These are phyloP conservation scores for Cryptomyrus ogoouensis DNA, from an alignment of 2,113 vertebrate species.

Conservation along the genomic window DNA sequence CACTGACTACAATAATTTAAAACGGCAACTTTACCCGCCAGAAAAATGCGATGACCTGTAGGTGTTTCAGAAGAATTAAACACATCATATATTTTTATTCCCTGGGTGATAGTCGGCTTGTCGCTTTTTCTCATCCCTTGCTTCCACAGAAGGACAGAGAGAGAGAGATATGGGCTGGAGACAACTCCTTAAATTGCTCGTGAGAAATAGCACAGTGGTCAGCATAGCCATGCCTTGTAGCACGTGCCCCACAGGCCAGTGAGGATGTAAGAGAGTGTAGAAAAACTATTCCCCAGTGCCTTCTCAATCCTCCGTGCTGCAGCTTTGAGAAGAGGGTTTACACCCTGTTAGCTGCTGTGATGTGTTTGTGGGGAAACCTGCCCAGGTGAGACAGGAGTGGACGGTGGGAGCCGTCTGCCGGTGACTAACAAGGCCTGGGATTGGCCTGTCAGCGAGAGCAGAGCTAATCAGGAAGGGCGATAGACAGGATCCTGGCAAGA, in stretches of 20 bases:
- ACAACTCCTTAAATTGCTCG: neutral
- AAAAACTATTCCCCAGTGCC: neutral
- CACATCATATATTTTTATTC: neutral
- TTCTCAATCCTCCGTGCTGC: neutral
- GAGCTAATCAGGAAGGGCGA: neutral
- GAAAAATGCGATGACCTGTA: neutral
- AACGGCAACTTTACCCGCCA: neutral
- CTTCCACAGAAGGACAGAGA: neutral
- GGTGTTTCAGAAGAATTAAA: neutral
- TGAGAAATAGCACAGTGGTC: neutral
- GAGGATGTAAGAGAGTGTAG: neutral
- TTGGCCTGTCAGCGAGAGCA: neutral
- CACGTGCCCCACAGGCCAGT: neutral
- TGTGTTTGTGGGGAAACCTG: neutral
- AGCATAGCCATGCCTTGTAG: neutral
- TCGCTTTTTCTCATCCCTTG: neutral
- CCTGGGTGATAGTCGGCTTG: neutral
- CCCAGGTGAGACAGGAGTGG: neutral
- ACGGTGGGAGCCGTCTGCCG: neutral
- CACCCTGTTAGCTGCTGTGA: neutral
- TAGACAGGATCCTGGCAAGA: neutral
- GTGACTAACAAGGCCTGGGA: constrained; percentile 6
- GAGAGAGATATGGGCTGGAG: neutral
- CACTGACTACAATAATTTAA: neutral
- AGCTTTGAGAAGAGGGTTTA: neutral